Evolutionary conservation across 2,888 invertebrate species (phyloP).

Genomic region (Spatulosminthurus flaviceps): DNA sequence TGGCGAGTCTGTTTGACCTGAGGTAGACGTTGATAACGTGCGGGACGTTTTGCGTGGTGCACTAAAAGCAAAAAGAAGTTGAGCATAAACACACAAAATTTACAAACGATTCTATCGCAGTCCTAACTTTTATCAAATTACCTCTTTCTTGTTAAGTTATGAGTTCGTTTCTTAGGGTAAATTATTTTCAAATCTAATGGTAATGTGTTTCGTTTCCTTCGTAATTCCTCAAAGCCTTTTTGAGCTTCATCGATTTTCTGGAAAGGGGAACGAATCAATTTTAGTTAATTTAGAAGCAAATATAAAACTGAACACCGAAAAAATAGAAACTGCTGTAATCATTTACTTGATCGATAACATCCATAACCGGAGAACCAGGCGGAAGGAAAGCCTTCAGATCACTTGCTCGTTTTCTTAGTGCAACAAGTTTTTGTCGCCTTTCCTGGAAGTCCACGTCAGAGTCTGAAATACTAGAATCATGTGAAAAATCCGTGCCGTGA

Average conservation of each 20-base stretch:
- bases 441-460: constrained; percentile 63
- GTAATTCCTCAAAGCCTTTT: constrained; percentile 59
- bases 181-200: constrained; percentile 61
- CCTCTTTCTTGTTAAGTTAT: constrained; percentile 51
- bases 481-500: constrained; percentile 61
- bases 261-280: neutral
- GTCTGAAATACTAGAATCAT: constrained; percentile 62
- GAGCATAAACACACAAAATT: too few relatives aligned
- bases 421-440: constrained; percentile 58
- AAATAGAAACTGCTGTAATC: neutral
- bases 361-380: constrained; percentile 61
- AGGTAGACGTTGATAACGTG: constrained; percentile 29
- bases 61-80: constrained; percentile 19
- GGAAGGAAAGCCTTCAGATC: constrained; percentile 62
- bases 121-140: constrained; percentile 23
- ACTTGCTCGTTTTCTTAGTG: constrained; percentile 59
- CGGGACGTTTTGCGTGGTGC: constrained; percentile 31
- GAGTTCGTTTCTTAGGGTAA: constrained; percentile 58
- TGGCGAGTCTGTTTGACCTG: constrained; percentile 26
- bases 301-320: neutral
- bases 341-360: constrained; percentile 58
- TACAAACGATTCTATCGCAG: too few relatives aligned
- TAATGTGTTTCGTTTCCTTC: constrained; percentile 47
- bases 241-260: constrained; percentile 62
- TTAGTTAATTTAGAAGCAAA: neutral